Percentiles rank a stretch among this genome's conserved stretches.
phyloP scores from a whole-genome alignment of 1,140 invertebrate genomes.

The Ylistrum balloti region DNA sequence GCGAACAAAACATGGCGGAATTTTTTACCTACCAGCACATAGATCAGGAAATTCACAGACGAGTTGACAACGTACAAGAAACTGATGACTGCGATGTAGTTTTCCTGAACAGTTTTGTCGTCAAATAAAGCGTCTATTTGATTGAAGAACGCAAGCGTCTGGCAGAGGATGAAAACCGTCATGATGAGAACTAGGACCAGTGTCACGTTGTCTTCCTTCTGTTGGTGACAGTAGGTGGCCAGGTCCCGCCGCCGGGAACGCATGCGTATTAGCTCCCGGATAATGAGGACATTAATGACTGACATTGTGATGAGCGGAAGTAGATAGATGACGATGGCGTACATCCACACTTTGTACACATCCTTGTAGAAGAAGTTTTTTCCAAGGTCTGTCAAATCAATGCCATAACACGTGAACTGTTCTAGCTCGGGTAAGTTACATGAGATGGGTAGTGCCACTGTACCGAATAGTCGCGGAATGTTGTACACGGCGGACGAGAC shows the following conservation, averaged over 20 bases:
- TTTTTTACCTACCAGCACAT: background rate
- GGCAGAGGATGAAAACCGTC: constrained; percentile 3
- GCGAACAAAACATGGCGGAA: constrained; percentile 7
- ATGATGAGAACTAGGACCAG: background rate
- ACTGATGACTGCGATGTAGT: background rate
- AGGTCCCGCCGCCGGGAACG: background rate
- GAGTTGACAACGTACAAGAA: background rate
- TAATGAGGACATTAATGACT: constrained; percentile 16
- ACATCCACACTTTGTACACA: constrained; percentile 31
- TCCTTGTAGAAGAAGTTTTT: constrained; percentile 16
- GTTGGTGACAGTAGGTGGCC: background rate
- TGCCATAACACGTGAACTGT: background rate
- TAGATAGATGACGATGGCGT: background rate
- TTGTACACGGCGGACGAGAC: background rate
- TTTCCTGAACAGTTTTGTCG: background rate
- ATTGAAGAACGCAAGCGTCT: constrained; percentile 32
- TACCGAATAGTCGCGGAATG: background rate
- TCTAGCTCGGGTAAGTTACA: background rate
- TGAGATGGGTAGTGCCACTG: background rate
- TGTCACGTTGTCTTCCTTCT: constrained; percentile 15
- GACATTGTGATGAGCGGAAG: background rate
- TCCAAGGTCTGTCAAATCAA: background rate
- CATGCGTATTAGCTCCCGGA: constrained; percentile 23
- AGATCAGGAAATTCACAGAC: background rate
- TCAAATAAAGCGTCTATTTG: constrained; percentile 13